A percentile compares a stretch with the other conserved stretches of the same genome.
Conservation (phyloP, 1,140 invertebrate genomes). For the Tachypleus tridentatus region DNA sequence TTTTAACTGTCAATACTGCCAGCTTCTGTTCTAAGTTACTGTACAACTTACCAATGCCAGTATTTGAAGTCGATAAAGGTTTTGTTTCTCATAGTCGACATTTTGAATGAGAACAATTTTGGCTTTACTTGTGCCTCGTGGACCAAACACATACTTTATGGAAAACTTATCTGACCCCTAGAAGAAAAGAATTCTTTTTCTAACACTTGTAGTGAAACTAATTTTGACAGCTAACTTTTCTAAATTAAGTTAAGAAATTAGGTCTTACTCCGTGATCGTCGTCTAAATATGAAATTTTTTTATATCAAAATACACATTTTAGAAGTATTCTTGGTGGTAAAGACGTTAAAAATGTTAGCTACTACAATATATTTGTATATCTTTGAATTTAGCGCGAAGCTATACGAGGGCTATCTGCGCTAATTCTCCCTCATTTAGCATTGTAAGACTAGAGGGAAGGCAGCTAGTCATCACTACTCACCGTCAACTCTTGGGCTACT, state of each 20-base stretch:
- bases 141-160: slow-evolving; percentile 58
- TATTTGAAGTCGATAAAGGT: slow-evolving; percentile 65
- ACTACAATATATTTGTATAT: no score
- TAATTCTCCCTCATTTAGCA: no score
- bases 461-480: no score
- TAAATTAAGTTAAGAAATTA: slow-evolving; percentile 5
- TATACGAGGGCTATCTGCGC: no score
- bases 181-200: slow-evolving; percentile 31
- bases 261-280: not conserved
- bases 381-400: no score
- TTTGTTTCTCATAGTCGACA: slow-evolving; percentile 71
- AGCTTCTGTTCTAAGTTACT: no score
- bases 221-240: not conserved
- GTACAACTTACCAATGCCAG: slow-evolving; percentile 54
- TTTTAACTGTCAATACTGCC: no score
- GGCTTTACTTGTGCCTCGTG: slow-evolving; percentile 55
- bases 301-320: not conserved
- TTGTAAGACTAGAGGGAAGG: no score
- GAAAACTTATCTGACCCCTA: slow-evolving; percentile 54
- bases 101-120: slow-evolving; percentile 57
- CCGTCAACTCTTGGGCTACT: no score
- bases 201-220: not conserved
- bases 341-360: no score
- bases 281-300: not conserved
- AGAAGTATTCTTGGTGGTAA: no score